Evolutionary conservation across 1,140 invertebrate species (phyloP), one percentile per base, ranked within the genome.

Genomic region (Panagrolaimus sp.): DNA sequence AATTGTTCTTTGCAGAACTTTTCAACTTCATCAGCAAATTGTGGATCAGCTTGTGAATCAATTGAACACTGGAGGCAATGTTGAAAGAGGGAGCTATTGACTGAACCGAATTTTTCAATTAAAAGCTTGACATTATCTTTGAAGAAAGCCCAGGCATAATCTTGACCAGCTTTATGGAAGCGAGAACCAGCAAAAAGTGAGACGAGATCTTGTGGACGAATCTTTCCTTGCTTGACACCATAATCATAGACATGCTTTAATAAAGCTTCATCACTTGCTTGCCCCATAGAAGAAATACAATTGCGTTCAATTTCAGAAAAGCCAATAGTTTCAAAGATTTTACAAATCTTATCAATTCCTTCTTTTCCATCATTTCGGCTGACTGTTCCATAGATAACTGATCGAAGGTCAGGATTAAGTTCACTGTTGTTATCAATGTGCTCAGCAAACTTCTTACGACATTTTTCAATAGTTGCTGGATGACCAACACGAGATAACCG

Each of bases 251-350:
- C 52, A 6, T 32, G n/a, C 44, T 38, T 87, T 0, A 96, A 85
- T 17, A 93, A 90, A 78, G 89, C 88, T 7, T 87, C 85, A 80
- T 93, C 88, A 55, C 87, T 87, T 21, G 90, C 88, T 45, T 89
- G 88, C 32, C 92, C 92, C 21, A 96, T 86, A 0, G 91, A 88
- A 48, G 90, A 85, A 28, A 90, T 88, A 73, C 96, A 91, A 77
- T 93, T 87, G 78, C 93, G 90, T 83, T 94, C 94, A 82, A 97
- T 93, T 84, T 97, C 94, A 71, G 92, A 90, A 65, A 95, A 86
- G 84, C 94, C 92, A 9, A 90, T 88, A 46, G 90, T 88, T 72
- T 90, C 88, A 84, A 94, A 94, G 63, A 97, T 74, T 12, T 89
- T 87, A 38, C 94, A 83, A 87, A 96, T 89, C 64, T 89, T 88